Evolutionary conservation across 1,140 invertebrate species (phyloP), one percentile per base, ranked within the genome.

Genomic region (Portunus trituberculatus): DNA sequence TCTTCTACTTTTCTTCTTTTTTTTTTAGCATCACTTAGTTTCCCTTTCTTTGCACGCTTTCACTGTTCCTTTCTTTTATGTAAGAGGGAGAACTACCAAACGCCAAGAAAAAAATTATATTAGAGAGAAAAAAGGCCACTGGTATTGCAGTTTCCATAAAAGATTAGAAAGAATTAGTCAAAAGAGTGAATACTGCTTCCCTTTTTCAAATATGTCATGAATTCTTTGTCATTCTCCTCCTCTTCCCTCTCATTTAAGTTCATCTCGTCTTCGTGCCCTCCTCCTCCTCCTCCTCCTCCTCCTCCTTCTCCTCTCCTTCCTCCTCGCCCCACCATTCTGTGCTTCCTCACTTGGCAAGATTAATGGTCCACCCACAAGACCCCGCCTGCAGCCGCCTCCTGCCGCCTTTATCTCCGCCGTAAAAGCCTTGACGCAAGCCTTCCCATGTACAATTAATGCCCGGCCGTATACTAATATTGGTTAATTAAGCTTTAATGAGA

Each of bases 401-500:
- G 67, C 67, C 67, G 67, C 20, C 67, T 76, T 76, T 76, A 76
- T 76, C 67, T 76, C 20, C 67, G 1, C 67, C 67, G 20, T 76
- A 76, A 76, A n/a, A 76, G 67, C 67, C 67, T 20, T n/a, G 67
- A 76, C 67, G 67, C 67, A 76, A 76, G 67, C 25, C 67, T 20
- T 76, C 67, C 67, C n/a, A n/a, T 76, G 67, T 76, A 76, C 67
- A 76, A 76, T 76, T 25, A 76, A 76, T 76, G 67, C 67, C 67
- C 67, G n/a, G 20, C 67, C 67, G 20, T 76, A 76, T 25, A 76
- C 67, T 76, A 76, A 76, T 76, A 76, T 76, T 76, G 67, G 67
- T n/a, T 76, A 76, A 76, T 76, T 76, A 76, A 76, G 67, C n/a
- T 76, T 76, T 76, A 76, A 76, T 76, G 67, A n/a, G 67, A n/a